Base-by-base conservation (phyloP, 2,888 invertebrate species). In the Microctonus hyperodae region DNA sequence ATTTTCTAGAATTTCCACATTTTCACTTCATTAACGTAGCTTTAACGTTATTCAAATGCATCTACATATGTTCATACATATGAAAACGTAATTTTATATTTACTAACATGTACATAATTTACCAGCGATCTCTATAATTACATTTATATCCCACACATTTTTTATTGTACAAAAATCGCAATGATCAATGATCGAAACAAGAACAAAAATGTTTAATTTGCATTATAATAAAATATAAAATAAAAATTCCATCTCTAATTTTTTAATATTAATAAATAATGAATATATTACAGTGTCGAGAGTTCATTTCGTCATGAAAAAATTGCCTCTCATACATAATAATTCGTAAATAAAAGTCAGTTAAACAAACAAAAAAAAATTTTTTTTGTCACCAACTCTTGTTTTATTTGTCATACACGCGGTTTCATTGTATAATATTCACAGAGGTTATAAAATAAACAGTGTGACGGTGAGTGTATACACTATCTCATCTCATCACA, bases 11-110 rank as follows among this genome's bases (percentile, higher is more conserved):
- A 51, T 59, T 64, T 71, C 72, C 64, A 65, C 67, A 70, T 70
- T 73, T 71, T 71, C 66, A 69, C 70, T 72, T 77, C 78, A 78
- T 78, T 78, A 78, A 78, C 77, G 71, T 68, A n/a, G 16, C 40
- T 65, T 69, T 63, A 66, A 64, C 44, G 25, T 66, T 51, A 40
- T 23, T 20, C 11, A 11, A 23, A 37, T 23, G n/a, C 13, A 23
- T 9, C n/a, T n/a, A 22, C 58, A 28, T 55, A 4, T 23, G 2
- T 23, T 37, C 25, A 35, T 20, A 10, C 20, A 56, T 16, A 13
- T 20, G n/a, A n/a, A n/a, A n/a, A 13, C 10, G 11, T 22, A 9
- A 16, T 28, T 16, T 28, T 28, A 28, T 7, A 28, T 7, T 5
- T 5, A 28, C 28, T 7, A 28, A 28, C 28, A 28, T 7, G 7